Evolutionary conservation across 1,140 invertebrate species (phyloP).

Genomic region (Bombus waltoni): DNA sequence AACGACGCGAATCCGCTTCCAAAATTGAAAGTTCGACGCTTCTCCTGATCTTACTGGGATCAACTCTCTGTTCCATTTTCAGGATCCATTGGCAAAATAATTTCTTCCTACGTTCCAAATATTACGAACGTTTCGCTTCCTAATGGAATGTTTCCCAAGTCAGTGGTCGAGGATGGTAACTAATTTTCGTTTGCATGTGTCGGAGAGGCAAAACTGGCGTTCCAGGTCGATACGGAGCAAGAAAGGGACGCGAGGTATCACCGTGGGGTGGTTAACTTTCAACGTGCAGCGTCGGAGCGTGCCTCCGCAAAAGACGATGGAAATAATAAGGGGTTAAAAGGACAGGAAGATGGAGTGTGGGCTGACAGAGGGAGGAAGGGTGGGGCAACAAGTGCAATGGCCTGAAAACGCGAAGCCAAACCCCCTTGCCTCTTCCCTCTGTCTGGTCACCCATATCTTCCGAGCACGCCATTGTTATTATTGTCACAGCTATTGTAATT

Average conservation of each 20-base stretch:
- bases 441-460: background rate
- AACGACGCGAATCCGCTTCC: too few relatives aligned
- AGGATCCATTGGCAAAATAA: too few relatives aligned
- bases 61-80: too few relatives aligned
- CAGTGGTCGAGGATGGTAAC: too few relatives aligned
- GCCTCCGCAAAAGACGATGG: constrained; percentile 41
- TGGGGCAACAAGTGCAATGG: constrained; percentile 66
- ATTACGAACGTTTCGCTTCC: too few relatives aligned
- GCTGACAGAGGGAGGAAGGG: background rate
- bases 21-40: too few relatives aligned
- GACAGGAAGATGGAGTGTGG: background rate
- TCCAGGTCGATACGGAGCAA: background rate
- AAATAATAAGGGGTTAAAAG: constrained; percentile 56
- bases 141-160: too few relatives aligned
- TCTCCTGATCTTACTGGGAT: too few relatives aligned
- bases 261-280: constrained; percentile 1
- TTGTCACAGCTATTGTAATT: constrained; percentile 79
- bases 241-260: constrained; percentile 26
- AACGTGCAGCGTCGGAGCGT: constrained; percentile 25
- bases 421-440: constrained; percentile 20
- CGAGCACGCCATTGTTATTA: constrained; percentile 76
- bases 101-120: too few relatives aligned
- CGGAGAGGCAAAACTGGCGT: background rate
- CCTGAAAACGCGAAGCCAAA: constrained; percentile 66
- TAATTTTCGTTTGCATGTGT: too few relatives aligned